These are phyloP conservation scores for Tiliacea aurago DNA, from an alignment of 2,888 invertebrate genomes.

Conservation along the genomic window DNA sequence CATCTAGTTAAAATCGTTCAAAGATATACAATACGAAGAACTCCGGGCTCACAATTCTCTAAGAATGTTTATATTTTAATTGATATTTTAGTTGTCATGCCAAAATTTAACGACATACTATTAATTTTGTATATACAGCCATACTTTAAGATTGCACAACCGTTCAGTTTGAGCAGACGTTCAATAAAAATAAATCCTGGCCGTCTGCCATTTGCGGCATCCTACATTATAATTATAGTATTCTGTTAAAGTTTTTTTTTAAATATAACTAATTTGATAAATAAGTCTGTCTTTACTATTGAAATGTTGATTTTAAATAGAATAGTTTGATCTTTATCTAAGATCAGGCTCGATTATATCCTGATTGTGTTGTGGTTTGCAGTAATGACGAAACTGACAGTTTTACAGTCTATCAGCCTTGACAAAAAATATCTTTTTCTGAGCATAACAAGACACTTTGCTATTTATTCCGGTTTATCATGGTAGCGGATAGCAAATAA, in stretches of 20 bases:
- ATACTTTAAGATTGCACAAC: conserved; percentile 52
- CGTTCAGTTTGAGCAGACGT: conserved; percentile 42
- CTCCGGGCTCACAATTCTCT: conserved; percentile 46
- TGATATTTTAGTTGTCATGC: conserved; percentile 67
- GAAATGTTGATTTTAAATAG: not conserved
- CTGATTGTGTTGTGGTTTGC: not conserved
- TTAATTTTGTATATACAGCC: conserved; percentile 53
- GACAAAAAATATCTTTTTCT: not conserved
- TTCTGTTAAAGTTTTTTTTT: conserved; percentile 7
- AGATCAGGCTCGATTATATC: not conserved
- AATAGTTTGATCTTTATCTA: not conserved
- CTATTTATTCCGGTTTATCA: not conserved
- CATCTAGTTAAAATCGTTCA: conserved; percentile 43
- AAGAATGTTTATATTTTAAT: conserved; percentile 46
- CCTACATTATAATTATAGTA: conserved; percentile 25
- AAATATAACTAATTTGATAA: conserved; percentile 14
- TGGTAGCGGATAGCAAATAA: not conserved
- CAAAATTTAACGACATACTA: conserved; percentile 51
- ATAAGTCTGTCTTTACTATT: conserved; percentile 1
- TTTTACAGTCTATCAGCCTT: not conserved
- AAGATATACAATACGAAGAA: conserved; percentile 34
- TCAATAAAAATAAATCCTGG: conserved; percentile 59
- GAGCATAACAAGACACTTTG: not conserved
- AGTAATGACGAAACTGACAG: not conserved
- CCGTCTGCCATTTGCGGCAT: conserved; percentile 52